These are phyloP conservation scores for Etheostoma nigrum DNA, from an alignment of 2,797 vertebrate genomes.

Conservation along the genomic window DNA sequence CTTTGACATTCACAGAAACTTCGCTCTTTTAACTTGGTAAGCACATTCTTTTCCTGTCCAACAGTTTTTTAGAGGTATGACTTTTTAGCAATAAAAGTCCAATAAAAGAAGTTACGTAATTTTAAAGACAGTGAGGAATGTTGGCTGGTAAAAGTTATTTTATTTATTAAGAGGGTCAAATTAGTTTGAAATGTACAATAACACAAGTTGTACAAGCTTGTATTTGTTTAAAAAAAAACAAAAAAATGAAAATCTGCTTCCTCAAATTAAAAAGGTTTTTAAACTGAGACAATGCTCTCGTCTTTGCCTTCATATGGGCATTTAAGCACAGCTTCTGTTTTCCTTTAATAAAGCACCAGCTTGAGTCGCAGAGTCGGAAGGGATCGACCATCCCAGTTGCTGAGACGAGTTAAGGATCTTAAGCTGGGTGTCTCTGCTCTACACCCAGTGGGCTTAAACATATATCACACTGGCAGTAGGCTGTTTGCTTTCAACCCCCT, in stretches of 20 bases:
- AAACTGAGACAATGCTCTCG: neutral
- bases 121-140: neutral
- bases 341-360: conserved; percentile 75
- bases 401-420: conserved; percentile 75
- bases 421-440: conserved; percentile 72
- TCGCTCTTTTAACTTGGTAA: neutral
- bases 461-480: conserved; percentile 76
- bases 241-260: neutral
- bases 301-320: conserved; percentile 41
- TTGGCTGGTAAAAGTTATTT: neutral
- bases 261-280: conserved; percentile 5
- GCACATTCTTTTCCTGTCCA: no score
- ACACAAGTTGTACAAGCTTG: neutral
- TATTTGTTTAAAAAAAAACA: neutral
- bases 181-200: conserved; percentile 1
- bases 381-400: conserved; percentile 49
- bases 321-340: conserved; percentile 58
- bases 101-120: conserved; percentile 28
- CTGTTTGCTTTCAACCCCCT: conserved; percentile 70
- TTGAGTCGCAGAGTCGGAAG: conserved; percentile 41
- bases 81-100: conserved; percentile 18
- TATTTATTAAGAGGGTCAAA: conserved; percentile 2
- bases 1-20: neutral
- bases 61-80: neutral
- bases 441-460: conserved; percentile 71